phyloP scores from a whole-genome alignment of 2,797 vertebrate genomes.

The Coregonus ussuriensis region DNA sequence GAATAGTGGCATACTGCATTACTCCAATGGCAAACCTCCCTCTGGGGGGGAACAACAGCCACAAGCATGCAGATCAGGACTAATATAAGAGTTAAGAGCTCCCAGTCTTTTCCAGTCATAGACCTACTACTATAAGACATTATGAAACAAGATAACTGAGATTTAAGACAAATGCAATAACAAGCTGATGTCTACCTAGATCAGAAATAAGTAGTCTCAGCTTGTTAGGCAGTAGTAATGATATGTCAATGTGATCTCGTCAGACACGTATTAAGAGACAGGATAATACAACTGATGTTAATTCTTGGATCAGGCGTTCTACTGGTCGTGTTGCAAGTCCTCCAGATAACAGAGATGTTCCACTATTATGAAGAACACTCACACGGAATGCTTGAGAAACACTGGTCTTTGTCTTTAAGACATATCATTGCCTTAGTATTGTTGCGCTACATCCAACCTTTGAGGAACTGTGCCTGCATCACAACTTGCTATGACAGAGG shows the following conservation, averaged over 20 bases:
- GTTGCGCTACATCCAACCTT: neutral
- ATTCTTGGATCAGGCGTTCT: neutral
- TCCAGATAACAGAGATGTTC: conserved; percentile 27
- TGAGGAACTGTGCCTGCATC: neutral
- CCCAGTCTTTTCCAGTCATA: neutral
- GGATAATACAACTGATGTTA: conserved; percentile 6
- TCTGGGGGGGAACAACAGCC: conserved; percentile 29
- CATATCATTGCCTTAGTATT: neutral
- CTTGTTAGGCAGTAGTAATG: conserved; percentile 8
- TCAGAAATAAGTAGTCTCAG: conserved; percentile 11
- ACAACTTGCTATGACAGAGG: neutral
- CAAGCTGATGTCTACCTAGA: conserved; percentile 13
- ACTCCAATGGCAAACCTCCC: neutral
- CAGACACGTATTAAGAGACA: neutral
- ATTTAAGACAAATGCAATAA: conserved; percentile 50
- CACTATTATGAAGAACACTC: neutral
- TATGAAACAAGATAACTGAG: conserved; percentile 44
- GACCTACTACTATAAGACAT: conserved; percentile 28
- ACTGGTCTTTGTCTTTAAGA: neutral
- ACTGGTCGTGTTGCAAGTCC: conserved; percentile 21
- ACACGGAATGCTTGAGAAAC: neutral
- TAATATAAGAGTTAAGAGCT: neutral
- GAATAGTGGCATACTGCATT: conserved; percentile 37
- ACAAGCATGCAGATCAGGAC: conserved; percentile 40
- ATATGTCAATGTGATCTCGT: conserved; percentile 4